Conservation (phyloP, 2,113 vertebrate species). For the Probosciger aterrimus region DNA sequence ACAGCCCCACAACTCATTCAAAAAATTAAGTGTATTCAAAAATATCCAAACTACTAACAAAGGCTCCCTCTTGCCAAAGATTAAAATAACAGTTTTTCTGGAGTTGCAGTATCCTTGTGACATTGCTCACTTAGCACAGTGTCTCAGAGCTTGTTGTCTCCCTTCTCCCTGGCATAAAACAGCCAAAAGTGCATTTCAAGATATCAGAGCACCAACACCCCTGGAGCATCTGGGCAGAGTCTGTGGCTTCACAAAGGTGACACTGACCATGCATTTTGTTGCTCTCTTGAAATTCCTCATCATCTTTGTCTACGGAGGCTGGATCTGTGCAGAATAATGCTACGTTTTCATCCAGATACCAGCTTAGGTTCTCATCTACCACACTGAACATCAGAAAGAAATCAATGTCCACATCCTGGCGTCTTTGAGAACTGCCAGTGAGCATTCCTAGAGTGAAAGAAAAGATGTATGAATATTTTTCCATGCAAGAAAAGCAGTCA, state of each 20-base stretch:
- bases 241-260: background rate
- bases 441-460: constrained; percentile 57
- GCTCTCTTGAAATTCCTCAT: constrained; percentile 73
- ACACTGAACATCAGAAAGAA: constrained; percentile 80
- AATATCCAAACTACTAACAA: background rate
- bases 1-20: background rate
- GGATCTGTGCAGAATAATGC: constrained; percentile 69
- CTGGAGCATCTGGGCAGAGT: background rate
- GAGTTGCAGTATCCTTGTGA: background rate
- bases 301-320: constrained; percentile 70
- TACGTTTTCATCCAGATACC: constrained; percentile 77
- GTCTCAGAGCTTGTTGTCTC: background rate
- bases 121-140: background rate
- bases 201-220: background rate
- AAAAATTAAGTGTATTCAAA: background rate
- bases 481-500: background rate
- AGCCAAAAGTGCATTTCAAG: background rate
- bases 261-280: constrained; percentile 79
- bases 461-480: background rate
- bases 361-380: constrained; percentile 80
- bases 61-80: background rate
- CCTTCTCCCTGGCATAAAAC: background rate
- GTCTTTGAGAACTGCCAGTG: constrained; percentile 58
- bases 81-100: background rate
- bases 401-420: constrained; percentile 70